Evolutionary conservation across 2,888 invertebrate species (phyloP), one percentile per base, ranked within the genome.

Genomic region (Aradus depressus): DNA sequence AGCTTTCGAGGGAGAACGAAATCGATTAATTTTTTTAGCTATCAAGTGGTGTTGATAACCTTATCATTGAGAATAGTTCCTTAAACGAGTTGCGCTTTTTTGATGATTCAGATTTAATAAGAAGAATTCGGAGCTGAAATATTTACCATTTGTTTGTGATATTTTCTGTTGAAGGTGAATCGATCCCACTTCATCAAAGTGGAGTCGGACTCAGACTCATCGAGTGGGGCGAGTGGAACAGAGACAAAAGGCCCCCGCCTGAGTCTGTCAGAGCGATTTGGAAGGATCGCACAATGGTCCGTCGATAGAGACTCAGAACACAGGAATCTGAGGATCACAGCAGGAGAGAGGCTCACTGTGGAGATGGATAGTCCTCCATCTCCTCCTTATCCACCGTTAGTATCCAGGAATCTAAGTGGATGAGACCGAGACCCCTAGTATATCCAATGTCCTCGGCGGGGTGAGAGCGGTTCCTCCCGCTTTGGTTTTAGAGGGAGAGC

Each of bases 201-300:
- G 22, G 62, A 62, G 54, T 62, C 62, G 25, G 60, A 59, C 44
- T 62, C 62, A 2, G 62, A 62, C 32, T 59, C 59, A 26, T 60
- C 60, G 25, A 59, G 60, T 53, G 58, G 59, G 10, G 56, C 58
- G 21, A 51, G 53, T 41, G 43, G 43, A 16, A 42, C 51, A 25
- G 51, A 47, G 14, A 51, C 38, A 12, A 59, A 58, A n/a, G 70
- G 68, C 45, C 67, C 64, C 60, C 75, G 79, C 53, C 69, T 90
- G 63, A 88, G 88, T 1, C 71, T 90, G 12, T 89, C 88, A 0
- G 89, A 90, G 68, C 75, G 75, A 19, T 90, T 90, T 69, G 89
- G 89, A 57, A 89, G 89, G 73, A 87, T 90, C 80, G 89, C 89
- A 19, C 89, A 89, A 64, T 88, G 88, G 86, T 85, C 85, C 55